These are phyloP conservation scores for Mesochorus sp. DNA, from an alignment of 2,888 invertebrate genomes.

Conservation along the genomic window DNA sequence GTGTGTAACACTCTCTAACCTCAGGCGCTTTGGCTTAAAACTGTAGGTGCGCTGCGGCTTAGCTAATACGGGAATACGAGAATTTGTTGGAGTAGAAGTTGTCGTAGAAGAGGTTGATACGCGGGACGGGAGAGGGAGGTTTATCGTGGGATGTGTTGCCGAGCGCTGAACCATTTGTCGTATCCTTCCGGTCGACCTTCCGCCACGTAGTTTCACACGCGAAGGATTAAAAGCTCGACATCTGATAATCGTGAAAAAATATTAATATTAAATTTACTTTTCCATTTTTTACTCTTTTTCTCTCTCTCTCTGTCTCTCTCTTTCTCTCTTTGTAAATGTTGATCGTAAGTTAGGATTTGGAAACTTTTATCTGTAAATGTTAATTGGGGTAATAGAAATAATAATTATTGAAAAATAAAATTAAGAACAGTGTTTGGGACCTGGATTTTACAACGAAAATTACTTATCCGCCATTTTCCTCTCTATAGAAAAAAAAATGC, in stretches of 20 bases:
- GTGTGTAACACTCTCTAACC: constrained; percentile 73
- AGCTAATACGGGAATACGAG: constrained; percentile 76
- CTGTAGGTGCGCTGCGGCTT: constrained; percentile 79
- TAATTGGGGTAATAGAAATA: too few species aligned
- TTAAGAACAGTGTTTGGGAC: too few species aligned
- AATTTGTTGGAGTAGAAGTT: constrained; percentile 71
- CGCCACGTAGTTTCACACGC: constrained; percentile 75
- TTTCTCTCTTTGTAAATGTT: too few species aligned
- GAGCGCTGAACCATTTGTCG: constrained; percentile 77
- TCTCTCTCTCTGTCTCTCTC: not conserved
- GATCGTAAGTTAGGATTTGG: too few species aligned
- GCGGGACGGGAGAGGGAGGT: constrained; percentile 68
- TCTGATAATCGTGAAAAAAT: constrained; percentile 68
- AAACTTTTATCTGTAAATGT: too few species aligned
- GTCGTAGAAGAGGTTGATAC: constrained; percentile 57
- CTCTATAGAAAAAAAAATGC: too few species aligned
- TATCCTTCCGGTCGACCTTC: constrained; percentile 68
- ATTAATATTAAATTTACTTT: constrained; percentile 7
- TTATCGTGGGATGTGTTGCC: constrained; percentile 78
- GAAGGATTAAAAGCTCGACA: constrained; percentile 81
- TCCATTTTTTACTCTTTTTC: too few species aligned
- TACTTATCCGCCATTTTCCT: too few species aligned
- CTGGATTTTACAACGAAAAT: too few species aligned
- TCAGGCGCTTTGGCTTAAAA: constrained; percentile 80
- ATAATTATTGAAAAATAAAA: too few species aligned